Conservation (phyloP, 2,888 invertebrate genomes). For the Exocentrus adspersus region DNA sequence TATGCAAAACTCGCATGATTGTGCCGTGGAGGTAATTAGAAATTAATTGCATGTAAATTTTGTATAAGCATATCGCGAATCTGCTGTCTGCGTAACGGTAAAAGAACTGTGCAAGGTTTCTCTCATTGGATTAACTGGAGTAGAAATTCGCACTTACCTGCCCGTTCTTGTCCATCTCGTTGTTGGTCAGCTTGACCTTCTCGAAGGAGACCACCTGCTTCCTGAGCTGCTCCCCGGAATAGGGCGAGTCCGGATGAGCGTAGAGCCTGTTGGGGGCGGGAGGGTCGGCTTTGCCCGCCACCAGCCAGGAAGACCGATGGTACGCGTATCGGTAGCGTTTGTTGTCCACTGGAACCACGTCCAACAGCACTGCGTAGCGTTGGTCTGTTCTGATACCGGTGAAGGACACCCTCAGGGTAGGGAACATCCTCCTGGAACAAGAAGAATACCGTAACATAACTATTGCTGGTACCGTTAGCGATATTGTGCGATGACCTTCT, state of each 20-base stretch:
- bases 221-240: conserved; percentile 79
- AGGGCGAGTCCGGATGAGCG: conserved; percentile 84
- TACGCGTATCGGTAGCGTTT: conserved; percentile 85
- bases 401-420: conserved; percentile 80
- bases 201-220: conserved; percentile 85
- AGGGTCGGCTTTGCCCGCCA: conserved; percentile 84
- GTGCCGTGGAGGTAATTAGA: conserved; percentile 4
- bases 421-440: conserved; percentile 81
- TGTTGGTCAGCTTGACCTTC: conserved; percentile 86
- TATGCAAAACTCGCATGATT: background rate
- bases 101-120: conserved; percentile 6
- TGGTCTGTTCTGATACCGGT: conserved; percentile 73
- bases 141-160: no score
- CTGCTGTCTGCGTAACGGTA: background rate
- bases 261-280: conserved; percentile 78
- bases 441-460: conserved; percentile 27
- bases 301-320: conserved; percentile 84
- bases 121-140: conserved; percentile 27
- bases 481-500: no score
- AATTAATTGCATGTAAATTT: conserved; percentile 7
- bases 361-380: conserved; percentile 79
- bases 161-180: conserved; percentile 82
- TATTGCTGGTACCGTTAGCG: no score
- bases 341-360: conserved; percentile 83
- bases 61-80: conserved; percentile 3